Evolutionary conservation across 92 coral and sea anemone species (phyloP).

Genomic region (Meandrina meandrites): DNA sequence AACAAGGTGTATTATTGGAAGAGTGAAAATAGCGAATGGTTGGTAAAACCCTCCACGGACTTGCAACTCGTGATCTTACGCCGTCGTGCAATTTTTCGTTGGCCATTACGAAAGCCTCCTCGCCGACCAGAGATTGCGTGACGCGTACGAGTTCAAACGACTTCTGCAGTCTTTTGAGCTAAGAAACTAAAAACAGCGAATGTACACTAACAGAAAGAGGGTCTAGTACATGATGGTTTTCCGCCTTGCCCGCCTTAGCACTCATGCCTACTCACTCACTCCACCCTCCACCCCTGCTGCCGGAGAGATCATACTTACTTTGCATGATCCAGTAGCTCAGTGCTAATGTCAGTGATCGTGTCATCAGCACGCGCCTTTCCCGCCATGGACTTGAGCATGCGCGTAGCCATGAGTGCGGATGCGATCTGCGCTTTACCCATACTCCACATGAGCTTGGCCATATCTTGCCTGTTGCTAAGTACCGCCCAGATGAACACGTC

Average conservation of each 20-base stretch:
- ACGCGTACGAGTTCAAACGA: background rate
- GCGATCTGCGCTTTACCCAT: conserved; percentile 89
- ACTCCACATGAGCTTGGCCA: conserved; percentile 90
- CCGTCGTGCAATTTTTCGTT: background rate
- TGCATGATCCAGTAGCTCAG: conserved; percentile 75
- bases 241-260: background rate
- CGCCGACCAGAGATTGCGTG: background rate
- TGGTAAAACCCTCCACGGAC: background rate
- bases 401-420: conserved; percentile 89
- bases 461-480: conserved; percentile 75
- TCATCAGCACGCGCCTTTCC: conserved; percentile 78
- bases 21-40: no score
- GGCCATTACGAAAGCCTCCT: background rate
- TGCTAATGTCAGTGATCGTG: conserved; percentile 88
- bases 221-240: no score
- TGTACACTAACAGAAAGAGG: no score
- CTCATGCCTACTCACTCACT: background rate
- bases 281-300: background rate
- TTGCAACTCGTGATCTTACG: background rate
- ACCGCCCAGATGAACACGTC: conserved; percentile 96
- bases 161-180: no score
- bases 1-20: no score
- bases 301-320: conserved; percentile 64
- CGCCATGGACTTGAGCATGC: conserved; percentile 87
- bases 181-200: no score